Evolutionary conservation across 2,888 invertebrate species (phyloP).

Genomic region (Rhingia campestris): DNA sequence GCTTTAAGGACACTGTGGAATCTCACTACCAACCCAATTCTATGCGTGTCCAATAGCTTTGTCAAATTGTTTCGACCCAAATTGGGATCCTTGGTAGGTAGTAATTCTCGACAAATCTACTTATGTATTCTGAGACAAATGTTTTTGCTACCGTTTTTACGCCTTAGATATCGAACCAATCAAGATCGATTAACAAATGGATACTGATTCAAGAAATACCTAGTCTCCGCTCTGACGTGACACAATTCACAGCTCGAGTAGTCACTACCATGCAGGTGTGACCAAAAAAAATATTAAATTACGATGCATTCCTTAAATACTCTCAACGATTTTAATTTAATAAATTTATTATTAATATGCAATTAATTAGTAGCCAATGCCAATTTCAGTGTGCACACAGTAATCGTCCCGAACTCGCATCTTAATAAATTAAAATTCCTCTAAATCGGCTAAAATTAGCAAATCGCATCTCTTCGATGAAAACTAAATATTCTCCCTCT

Average conservation of each 20-base stretch:
- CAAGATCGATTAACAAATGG: too few relatives aligned
- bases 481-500: conserved; percentile 58
- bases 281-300: conserved; percentile 15
- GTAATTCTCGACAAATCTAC: too few relatives aligned
- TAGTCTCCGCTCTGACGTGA: neutral
- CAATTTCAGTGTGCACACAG: conserved; percentile 31
- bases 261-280: neutral
- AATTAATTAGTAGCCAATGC: conserved; percentile 56
- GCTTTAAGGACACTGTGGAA: too few relatives aligned
- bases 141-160: too few relatives aligned
- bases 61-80: too few relatives aligned
- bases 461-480: conserved; percentile 61
- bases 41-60: too few relatives aligned
- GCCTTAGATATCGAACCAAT: too few relatives aligned
- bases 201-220: too few relatives aligned
- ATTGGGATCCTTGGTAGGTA: too few relatives aligned
- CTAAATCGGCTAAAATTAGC: conserved; percentile 59
- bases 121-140: too few relatives aligned
- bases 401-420: conserved; percentile 18
- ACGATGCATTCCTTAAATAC: conserved; percentile 17
- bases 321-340: conserved; percentile 37
- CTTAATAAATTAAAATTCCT: conserved; percentile 63
- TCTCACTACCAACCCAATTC: too few relatives aligned
- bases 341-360: conserved; percentile 56
- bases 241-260: neutral